Base-by-base conservation (phyloP, 2,888 invertebrate species). In the Drosophila quinaria region DNA sequence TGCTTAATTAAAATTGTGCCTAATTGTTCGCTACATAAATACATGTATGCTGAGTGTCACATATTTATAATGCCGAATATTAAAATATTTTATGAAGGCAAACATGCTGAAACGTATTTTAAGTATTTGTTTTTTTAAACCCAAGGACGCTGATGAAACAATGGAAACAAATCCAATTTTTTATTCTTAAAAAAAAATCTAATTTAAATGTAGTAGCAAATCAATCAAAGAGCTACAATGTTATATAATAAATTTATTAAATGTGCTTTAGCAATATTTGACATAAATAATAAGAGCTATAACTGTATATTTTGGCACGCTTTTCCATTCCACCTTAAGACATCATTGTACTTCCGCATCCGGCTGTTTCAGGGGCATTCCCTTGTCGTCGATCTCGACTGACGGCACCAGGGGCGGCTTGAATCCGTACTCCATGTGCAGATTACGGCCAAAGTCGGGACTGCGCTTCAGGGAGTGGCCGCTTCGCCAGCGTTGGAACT, bases 351-450 rank as follows among this genome's bases (percentile, higher is more conserved):
- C 35, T 46, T 68, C 67, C 11, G 78, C 52, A 8, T 86, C 81
- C 4, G 76, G 67, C 15, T 78, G 78, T 51, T 87, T 89, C 1
- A 95, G 91, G 0, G 96, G 96, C 70, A 94, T 92, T 1, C 96
- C 96, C 73, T 96, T 94, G 73, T 96, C 95, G 87, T 96, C 96
- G 10, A 97, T 95, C 91, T 97, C 96, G 4, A 96, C 94, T 0
- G 97, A 97, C 0, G 97, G 97, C 70, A 96, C 94, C 80, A 97
- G 91, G 0, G 97, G 97, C 0, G 97, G 97, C 84, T 96, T 96
- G 80, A 97, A 97, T 0, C 97, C 96, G 80, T 97, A 97, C 78
- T 97, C 97, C 87, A 97, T 94, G 82, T 95, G 95, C 0, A 97
- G 93, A 73, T 94, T 95, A 63, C 95, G 94, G 17, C 95, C 95